These are phyloP conservation scores for Cynaeus angustus DNA, from an alignment of 2,888 invertebrate species.

Conservation along the genomic window DNA sequence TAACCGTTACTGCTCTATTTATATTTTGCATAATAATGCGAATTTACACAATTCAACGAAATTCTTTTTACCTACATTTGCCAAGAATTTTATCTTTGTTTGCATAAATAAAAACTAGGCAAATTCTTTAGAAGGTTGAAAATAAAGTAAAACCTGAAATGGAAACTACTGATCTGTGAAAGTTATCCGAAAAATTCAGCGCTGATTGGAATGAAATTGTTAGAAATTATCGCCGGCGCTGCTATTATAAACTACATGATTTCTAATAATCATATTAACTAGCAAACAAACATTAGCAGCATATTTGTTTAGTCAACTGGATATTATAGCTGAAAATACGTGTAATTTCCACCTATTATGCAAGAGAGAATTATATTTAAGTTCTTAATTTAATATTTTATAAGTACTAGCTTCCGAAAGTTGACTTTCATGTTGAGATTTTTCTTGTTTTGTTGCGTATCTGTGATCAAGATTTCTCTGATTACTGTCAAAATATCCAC, in stretches of 20 bases:
- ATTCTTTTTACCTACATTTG: too few relatives aligned
- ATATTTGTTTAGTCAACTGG: slow-evolving; percentile 23
- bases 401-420: neutral
- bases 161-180: slow-evolving; percentile 25
- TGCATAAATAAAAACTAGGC: neutral
- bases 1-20: too few relatives aligned
- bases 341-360: slow-evolving; percentile 2
- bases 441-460: neutral
- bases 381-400: neutral
- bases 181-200: slow-evolving; percentile 25
- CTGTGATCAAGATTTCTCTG: neutral
- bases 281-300: slow-evolving; percentile 13
- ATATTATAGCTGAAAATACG: neutral
- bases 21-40: too few relatives aligned
- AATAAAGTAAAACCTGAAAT: slow-evolving; percentile 8
- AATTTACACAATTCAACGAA: too few relatives aligned
- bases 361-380: too few relatives aligned
- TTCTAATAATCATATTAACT: slow-evolving; percentile 1
- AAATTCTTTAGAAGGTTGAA: neutral
- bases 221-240: slow-evolving; percentile 2
- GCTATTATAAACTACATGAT: neutral
- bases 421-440: too few relatives aligned
- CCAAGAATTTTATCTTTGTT: too few relatives aligned
- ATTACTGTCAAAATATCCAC: slow-evolving; percentile 5
- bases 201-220: slow-evolving; percentile 17